Evolutionary conservation across 2,113 vertebrate genomes (phyloP), one percentile per base, ranked within the genome.

Genomic region (Tetrao urogallus): DNA sequence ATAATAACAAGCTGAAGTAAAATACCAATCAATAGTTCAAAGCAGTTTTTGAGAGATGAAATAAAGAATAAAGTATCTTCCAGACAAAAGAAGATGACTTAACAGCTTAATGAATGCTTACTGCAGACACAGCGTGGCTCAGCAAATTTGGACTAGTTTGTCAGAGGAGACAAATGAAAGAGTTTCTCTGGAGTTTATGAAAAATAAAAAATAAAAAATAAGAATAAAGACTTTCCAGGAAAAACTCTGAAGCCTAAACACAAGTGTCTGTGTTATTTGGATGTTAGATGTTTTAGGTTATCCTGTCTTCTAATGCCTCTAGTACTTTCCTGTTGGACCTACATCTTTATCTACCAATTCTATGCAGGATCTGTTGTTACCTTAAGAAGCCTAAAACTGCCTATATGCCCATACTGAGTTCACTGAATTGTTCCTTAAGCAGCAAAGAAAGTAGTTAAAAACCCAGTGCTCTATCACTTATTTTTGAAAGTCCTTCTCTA

Each of bases 71-170:
- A 78, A 89, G 40, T 66, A 77, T 34, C 69, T 85, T 71, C 79
- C 82, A 96, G 84, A 77, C 78, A 85, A 13, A 87, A 70, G 61
- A 88, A 54, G 65, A 86, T 19, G 27, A 87, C 42, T 92, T 90
- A 85, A 75, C 13, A 89, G 32, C n/a, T 91, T 95, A 74, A 86
- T 69, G 80, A 76, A 93, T 34, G 20, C 30, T 80, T 47, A 43
- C 38, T 90, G 43, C 56, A 88, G 42, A 8, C 73, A 72, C 15
- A 75, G 36, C 12, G 56, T n/a, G 45, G 75, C 91, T 91, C 82
- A 82, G 78, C 74, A 96, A 79, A 87, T 70, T 89, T 84, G 85
- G 86, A 63, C 18, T 63, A 36, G 77, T 85, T 85, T 69, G 77
- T 95, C 89, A 90, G 36, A 87, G 48, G 19, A 88, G 32, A 54